Evolutionary conservation across 2,113 vertebrate genomes (phyloP), one percentile per base, ranked within the genome.

Genomic region (Plestiodon gilberti): DNA sequence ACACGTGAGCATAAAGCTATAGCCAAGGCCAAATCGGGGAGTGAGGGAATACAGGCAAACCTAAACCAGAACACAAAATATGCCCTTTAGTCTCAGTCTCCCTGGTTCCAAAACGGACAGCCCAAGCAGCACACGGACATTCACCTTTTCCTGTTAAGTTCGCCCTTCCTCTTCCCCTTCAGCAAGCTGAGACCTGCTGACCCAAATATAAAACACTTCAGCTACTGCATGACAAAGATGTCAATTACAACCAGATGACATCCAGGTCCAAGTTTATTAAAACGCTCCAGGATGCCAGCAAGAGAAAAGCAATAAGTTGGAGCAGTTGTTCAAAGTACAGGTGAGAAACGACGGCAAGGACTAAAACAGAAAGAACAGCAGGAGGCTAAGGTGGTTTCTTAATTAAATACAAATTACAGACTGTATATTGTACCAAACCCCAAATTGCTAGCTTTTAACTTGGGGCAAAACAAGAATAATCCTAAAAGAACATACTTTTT

Each of bases 381-480:
- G 64, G 81, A 84, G 89, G 83, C 79, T 83, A 84, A 81, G 13
- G 81, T 86, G 86, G 40, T 74, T 87, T 59, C 93, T 77, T 94
- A 91, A 92, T 93, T 93, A 94, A 93, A 92, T 73, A 61, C 87
- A 92, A 89, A 91, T 87, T 91, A 74, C 90, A 93, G 89, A 88
- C 86, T 83, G 4, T 20, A 4, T 78, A 33, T 59, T 3, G 15
- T 59, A 20, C 7, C 76, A 35, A 78, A 33, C n/a, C 76, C 20
- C 1, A 38, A 62, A 64, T 38, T 23, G 33, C 76, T 1, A 38
- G 90, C 89, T 94, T 93, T 94, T 89, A 93, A 90, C 91, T 91
- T 87, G 64, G 91, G 86, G 88, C 82, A 91, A 94, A 90, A 84
- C 84, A 90, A 92, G 91, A 92, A 87, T 85, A 93, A 93, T 95